Evolutionary conservation across 2,113 vertebrate genomes (phyloP), one percentile per base, ranked within the genome.

Genomic region (Miniopterus natalensis): DNA sequence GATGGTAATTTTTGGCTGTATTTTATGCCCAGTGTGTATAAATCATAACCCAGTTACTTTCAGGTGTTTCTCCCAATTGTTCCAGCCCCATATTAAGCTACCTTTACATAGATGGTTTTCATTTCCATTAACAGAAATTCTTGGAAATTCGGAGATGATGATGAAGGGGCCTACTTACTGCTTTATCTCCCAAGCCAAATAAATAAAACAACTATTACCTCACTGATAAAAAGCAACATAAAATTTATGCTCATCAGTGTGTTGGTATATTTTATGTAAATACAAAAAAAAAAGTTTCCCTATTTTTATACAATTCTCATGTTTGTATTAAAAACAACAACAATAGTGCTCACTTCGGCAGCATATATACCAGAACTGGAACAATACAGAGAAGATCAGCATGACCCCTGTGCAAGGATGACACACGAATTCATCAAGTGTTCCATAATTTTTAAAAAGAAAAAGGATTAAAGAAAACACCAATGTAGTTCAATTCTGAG

Each of bases 121-220:
- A 89, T 77, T 91, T 92, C 47, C 17, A 51, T 66, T 53, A 95
- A 47, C 51, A 88, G 85, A 91, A 93, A 65, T 79, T 88, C 13
- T 74, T 88, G 0, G 55, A 85, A 21, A 17, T 80, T 79, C n/a
- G 84, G 31, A 77, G 8, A 31, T 75, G 73, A 14, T 15, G 11
- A 18, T 9, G 73, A 4, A 45, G 11, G 29, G 23, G 1, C 1
- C 15, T 65, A 49, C 21, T 73, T 68, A 79, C 10, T 63, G n/a
- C 25, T 47, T 74, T 80, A 53, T 47, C 25, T 47, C 51, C 59
- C 45, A 86, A 95, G 84, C 25, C 63, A 86, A 89, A 59, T 85
- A 66, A 83, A 73, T 85, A 66, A 83, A 73, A 51, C 23, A 66
- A 3, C 47, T 79, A 79, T 2, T 31, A 75, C 14, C 5, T 51